Base-by-base conservation (phyloP, 2,888 invertebrate genomes). In the Lepidochrysops patricia region DNA sequence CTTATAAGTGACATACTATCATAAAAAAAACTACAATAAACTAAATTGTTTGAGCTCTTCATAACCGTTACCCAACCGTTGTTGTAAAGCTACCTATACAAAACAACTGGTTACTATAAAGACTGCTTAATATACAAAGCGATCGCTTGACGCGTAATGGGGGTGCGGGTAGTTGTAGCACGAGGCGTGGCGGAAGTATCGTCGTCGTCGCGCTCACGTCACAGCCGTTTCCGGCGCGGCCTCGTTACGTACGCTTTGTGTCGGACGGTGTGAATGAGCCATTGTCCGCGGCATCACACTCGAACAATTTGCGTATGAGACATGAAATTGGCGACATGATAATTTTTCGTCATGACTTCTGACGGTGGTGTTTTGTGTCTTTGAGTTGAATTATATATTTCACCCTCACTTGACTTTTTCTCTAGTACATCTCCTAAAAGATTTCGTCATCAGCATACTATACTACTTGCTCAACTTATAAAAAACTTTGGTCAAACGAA, bases 181-280 rank as follows among this genome's bases (percentile, higher is more conserved):
- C 49, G 19, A 61, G 37, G 67, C 66, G 61, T 64, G 71, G 66
- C 77, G 82, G 82, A 82, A 78, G 77, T 82, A 80, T 79, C 77
- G 75, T 72, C 74, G 68, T 71, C 73, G 70, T 68, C 71, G 70
- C 72, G 64, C 69, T 68, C 68, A 62, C 63, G 66, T 63, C 72
- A 76, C 72, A 73, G 72, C 72, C 75, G 71, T 68, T 74, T 84
- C 84, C 84, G 82, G 78, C 72, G 71, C 70, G 79, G 63, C 78
- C 81, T 84, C 80, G 80, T 83, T 83, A 81, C 71, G 75, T 66
- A 62, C 68, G 73, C 76, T 77, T 80, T 79, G 76, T 76, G 63
- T 60, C 62, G 54, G 61, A 63, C 62, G 49, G 69, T 69, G 71
- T 69, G 70, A 74, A 70, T 69, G 71, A 69, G 63, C 69, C 68